Evolutionary conservation across 2,888 invertebrate genomes (phyloP).

Genomic region (Seira musarum): DNA sequence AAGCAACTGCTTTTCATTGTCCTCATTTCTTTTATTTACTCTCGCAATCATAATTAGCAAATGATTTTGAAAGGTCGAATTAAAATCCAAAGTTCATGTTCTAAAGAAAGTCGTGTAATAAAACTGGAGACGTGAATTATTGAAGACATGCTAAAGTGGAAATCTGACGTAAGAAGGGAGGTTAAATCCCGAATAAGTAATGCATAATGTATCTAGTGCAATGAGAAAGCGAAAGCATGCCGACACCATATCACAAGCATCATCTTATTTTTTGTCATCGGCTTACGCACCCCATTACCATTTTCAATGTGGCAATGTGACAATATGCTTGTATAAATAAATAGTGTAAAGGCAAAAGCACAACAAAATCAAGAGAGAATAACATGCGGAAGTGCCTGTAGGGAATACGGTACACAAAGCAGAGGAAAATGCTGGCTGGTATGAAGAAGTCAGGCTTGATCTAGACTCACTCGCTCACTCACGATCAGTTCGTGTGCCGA

Average conservation of each 20-base stretch:
- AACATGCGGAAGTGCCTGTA: background rate
- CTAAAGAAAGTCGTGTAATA: too few relatives aligned
- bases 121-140: background rate
- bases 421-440: too few relatives aligned
- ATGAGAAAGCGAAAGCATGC: background rate
- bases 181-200: slow-evolving; percentile 19
- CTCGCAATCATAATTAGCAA: background rate
- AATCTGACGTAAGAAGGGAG: slow-evolving; percentile 14
- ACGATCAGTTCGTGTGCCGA: too few relatives aligned
- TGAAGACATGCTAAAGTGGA: background rate
- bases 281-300: background rate
- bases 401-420: background rate
- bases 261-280: background rate
- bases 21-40: background rate
- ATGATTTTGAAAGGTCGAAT: background rate
- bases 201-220: background rate
- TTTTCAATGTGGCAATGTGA: background rate
- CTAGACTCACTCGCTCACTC: background rate
- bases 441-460: background rate
- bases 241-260: background rate
- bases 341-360: background rate
- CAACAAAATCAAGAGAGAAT: background rate
- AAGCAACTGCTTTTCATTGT: background rate
- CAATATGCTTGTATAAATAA: background rate
- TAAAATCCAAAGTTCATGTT: background rate